Conservation (phyloP, 1,140 invertebrate genomes). For the Venustaconcha ellipsiformis region DNA sequence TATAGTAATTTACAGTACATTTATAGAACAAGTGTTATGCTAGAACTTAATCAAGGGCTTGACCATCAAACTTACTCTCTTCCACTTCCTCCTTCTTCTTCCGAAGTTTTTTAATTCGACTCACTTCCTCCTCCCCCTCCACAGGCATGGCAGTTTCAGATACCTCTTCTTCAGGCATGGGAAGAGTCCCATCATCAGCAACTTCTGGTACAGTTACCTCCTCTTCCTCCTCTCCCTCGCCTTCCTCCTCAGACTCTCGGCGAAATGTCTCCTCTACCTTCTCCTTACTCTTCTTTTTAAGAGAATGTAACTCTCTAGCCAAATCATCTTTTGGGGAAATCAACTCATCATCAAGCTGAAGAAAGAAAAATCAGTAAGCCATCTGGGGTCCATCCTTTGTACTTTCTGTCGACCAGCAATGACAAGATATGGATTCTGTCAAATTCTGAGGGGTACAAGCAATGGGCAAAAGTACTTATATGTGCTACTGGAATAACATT, state of each 20-base stretch:
- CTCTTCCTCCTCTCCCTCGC: slow-evolving; percentile 18
- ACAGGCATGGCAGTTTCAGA: not conserved
- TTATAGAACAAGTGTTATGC: too few relatives aligned
- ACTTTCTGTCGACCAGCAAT: too few relatives aligned
- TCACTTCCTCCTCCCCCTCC: slow-evolving; percentile 22
- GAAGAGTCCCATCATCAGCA: slow-evolving; percentile 38
- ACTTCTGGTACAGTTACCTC: slow-evolving; percentile 16
- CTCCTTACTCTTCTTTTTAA: slow-evolving; percentile 45
- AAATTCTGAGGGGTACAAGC: too few relatives aligned
- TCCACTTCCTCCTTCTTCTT: slow-evolving; percentile 28
- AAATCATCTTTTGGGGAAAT: slow-evolving; percentile 52
- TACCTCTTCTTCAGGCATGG: slow-evolving; percentile 36
- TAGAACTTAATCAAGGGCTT: too few relatives aligned
- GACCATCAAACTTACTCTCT: slow-evolving; percentile 18
- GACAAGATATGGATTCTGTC: too few relatives aligned
- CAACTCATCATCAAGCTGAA: slow-evolving; percentile 31
- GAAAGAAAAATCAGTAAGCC: slow-evolving; percentile 14
- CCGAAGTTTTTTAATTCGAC: slow-evolving; percentile 19
- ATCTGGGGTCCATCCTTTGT: too few relatives aligned
- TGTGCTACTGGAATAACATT: too few relatives aligned
- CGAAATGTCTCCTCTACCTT: slow-evolving; percentile 45
- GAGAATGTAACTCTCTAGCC: slow-evolving; percentile 39
- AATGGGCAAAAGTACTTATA: too few relatives aligned
- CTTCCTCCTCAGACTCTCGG: slow-evolving; percentile 18
- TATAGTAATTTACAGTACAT: too few relatives aligned